These are phyloP conservation scores for Spermophilus dauricus DNA, from an alignment of 2,113 vertebrate genomes.

Conservation along the genomic window DNA sequence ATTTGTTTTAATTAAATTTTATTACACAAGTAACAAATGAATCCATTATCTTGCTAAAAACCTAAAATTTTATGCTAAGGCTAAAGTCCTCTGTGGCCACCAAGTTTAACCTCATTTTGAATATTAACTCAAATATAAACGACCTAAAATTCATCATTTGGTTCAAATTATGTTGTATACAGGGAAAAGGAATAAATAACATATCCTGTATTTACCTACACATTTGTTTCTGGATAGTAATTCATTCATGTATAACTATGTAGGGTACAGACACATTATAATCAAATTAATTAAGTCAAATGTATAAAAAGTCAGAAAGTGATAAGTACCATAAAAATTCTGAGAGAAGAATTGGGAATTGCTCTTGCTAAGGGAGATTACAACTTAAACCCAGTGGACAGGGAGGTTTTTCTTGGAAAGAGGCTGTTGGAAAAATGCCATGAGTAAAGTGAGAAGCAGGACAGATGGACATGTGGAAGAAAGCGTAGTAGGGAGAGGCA, in stretches of 20 bases:
- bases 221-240: background rate
- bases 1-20: slow-evolving; percentile 55
- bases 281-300: slow-evolving; percentile 33
- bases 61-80: slow-evolving; percentile 40
- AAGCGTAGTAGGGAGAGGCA: background rate
- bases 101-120: background rate
- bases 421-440: background rate
- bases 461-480: background rate
- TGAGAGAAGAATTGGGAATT: background rate
- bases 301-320: background rate
- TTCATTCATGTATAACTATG: background rate
- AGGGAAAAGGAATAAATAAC: background rate
- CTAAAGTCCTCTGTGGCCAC: background rate
- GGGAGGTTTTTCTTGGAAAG: background rate
- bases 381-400: background rate
- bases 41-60: background rate
- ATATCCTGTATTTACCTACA: background rate
- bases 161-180: slow-evolving; percentile 7
- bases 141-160: slow-evolving; percentile 8
- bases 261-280: background rate
- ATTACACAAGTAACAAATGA: background rate
- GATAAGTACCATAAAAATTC: background rate
- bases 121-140: slow-evolving; percentile 14
- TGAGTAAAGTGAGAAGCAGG: background rate
- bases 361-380: background rate